Base-by-base conservation (phyloP, 2,888 invertebrate species). In the Agelastica alni region DNA sequence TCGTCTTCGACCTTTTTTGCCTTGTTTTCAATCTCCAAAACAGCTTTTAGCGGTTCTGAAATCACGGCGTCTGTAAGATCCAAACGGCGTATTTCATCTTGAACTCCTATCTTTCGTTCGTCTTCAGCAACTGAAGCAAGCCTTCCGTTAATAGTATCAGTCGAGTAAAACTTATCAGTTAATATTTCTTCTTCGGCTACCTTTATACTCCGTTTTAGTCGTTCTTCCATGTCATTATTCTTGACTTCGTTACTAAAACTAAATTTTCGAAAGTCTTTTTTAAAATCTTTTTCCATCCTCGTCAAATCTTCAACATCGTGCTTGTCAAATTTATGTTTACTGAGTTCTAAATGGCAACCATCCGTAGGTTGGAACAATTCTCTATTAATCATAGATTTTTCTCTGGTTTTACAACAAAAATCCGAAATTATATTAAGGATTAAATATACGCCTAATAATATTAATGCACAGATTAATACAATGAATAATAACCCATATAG, bases 231-330 rank as follows among this genome's bases (percentile, higher is more conserved):
- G 6, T 30, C 6, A n/a, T 6, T 14, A 4, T 22, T 37, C 10
- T 55, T 30, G 5, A 61, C 56, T 46, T 65, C 61, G 37, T 61
- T 58, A 3, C 51, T 49, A 13, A 62, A 55, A 2, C 20, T 34
- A 2, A 62, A 45, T 36, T 46, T 56, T 1, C 58, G 49, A 16
- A 57, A 36, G 6, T 44, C 17, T 0, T 51, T 58, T 9, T 44
- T 53, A 14, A 51, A 58, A 18, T 61, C 51, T 5, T 43, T 54
- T 13, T 60, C 54, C 4, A 61, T 59, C 31, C 53, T 60, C 7
- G 62, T 64, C 5, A 64, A 41, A 36, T 64, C 62, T 28, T 62
- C 65, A 2, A 63, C 58, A 45, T 65, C 63, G 1, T 53, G 36
- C 31, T 31, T 59, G 9, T 51, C 45, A 39, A 58, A 62, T 5